Conservation (phyloP, 2,797 vertebrate genomes). For the Tolypeutes matacus region DNA sequence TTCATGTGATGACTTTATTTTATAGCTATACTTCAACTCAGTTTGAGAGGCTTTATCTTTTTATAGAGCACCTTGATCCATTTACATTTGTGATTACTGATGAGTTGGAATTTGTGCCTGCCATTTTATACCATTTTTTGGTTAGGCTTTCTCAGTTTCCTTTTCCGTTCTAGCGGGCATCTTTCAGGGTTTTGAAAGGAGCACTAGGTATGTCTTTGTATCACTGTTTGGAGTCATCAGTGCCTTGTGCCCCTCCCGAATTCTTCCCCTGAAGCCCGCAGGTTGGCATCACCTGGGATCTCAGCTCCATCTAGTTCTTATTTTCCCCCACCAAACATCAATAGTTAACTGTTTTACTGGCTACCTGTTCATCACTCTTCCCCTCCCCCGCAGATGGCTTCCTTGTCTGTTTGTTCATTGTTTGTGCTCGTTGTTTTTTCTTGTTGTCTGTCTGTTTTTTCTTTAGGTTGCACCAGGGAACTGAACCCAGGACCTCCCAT, state of each 20-base stretch:
- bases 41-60: background rate
- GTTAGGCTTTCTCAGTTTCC: background rate
- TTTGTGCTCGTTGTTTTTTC: too few species aligned
- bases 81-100: background rate
- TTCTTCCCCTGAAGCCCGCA: too few species aligned
- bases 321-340: background rate
- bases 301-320: fast-evolving
- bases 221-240: fast-evolving
- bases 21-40: background rate
- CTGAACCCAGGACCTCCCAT: too few species aligned
- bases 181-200: background rate
- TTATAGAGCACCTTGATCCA: background rate
- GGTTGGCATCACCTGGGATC: fast-evolving
- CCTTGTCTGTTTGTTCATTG: too few species aligned
- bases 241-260: too few species aligned
- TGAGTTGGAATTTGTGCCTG: background rate
- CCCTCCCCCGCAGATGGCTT: too few species aligned
- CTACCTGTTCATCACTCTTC: background rate
- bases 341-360: background rate
- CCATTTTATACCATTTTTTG: background rate
- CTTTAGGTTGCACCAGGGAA: too few species aligned
- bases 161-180: background rate
- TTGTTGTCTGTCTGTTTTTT: too few species aligned
- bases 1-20: background rate
- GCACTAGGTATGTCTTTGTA: background rate